A percentile compares a stretch with the other conserved stretches of the same genome.
These are phyloP conservation scores for Pygoscelis antarcticus DNA, from an alignment of 2,113 vertebrate genomes.

Conservation along the genomic window DNA sequence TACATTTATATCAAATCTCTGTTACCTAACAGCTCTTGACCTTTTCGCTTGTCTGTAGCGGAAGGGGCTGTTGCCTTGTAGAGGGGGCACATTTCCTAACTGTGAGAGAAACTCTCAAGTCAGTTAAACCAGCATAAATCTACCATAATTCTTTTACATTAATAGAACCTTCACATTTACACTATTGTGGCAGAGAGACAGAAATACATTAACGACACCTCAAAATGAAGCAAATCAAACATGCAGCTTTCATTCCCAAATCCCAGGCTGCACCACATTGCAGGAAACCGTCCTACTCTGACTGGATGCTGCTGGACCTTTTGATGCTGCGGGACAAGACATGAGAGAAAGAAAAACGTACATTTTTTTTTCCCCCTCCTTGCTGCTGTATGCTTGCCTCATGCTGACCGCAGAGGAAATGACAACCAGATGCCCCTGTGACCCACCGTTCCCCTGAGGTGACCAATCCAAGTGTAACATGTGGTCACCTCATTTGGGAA, in stretches of 20 bases:
- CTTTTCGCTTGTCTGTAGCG: background rate
- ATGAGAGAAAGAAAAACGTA: slow-evolving; percentile 16
- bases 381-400: slow-evolving; percentile 40
- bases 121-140: background rate
- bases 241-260: background rate
- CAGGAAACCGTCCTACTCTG: background rate
- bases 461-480: slow-evolving; percentile 81
- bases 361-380: background rate
- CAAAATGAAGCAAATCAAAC: background rate
- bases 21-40: background rate
- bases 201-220: background rate
- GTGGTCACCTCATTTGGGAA: slow-evolving; percentile 82
- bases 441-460: slow-evolving; percentile 66
- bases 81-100: background rate
- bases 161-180: background rate
- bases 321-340: background rate
- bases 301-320: background rate
- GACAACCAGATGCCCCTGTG: slow-evolving; percentile 80
- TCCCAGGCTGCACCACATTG: background rate
- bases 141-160: background rate
- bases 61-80: background rate
- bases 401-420: slow-evolving; percentile 80
- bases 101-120: background rate
- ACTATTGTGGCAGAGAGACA: background rate
- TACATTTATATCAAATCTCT: background rate